These are phyloP conservation scores for Chondrosia reniformis DNA, from an alignment of 37 sponge, comb jelly and placozoan species.

Conservation along the genomic window DNA sequence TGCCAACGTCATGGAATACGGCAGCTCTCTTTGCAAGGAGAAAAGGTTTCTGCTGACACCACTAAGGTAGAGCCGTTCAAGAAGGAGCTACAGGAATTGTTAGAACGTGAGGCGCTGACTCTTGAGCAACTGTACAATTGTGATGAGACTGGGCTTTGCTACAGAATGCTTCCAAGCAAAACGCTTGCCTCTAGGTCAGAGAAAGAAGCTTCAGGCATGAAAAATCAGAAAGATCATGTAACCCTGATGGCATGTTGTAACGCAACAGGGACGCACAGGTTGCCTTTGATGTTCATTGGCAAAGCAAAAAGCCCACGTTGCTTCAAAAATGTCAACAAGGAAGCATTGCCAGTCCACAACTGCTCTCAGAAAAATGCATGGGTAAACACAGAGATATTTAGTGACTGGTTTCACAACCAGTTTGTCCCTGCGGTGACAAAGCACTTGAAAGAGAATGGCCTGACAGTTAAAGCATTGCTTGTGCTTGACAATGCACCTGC, in stretches of 20 bases:
- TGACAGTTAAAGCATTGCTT: slow-evolving; percentile 30
- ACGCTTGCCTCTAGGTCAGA: slow-evolving; percentile 27
- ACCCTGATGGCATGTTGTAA: slow-evolving; percentile 26
- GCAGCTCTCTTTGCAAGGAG: slow-evolving; percentile 25
- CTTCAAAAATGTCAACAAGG: slow-evolving; percentile 36
- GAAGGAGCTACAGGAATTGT: slow-evolving; percentile 15
- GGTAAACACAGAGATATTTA: slow-evolving; percentile 31
- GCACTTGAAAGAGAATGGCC: slow-evolving; percentile 12
- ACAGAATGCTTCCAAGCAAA: slow-evolving; percentile 38
- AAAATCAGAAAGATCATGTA: not conserved
- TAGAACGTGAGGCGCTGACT: slow-evolving; percentile 15
- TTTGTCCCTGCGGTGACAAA: slow-evolving; percentile 30
- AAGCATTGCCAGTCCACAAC: slow-evolving; percentile 30
- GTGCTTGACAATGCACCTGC: slow-evolving; percentile 48
- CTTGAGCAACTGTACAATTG: slow-evolving; percentile 39
- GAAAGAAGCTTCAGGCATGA: slow-evolving; percentile 20
- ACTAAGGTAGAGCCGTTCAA: slow-evolving; percentile 12
- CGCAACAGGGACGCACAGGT: slow-evolving; percentile 24
- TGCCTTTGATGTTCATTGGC: slow-evolving; percentile 48
- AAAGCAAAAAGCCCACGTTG: slow-evolving; percentile 40
- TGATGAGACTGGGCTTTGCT: slow-evolving; percentile 56
- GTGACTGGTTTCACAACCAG: slow-evolving; percentile 32
- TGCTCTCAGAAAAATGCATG: slow-evolving; percentile 44
- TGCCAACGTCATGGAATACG: slow-evolving; percentile 23
- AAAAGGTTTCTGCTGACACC: slow-evolving; percentile 12